These are phyloP conservation scores for Acropternis orthonyx DNA, from an alignment of 2,797 vertebrate genomes.

Conservation along the genomic window DNA sequence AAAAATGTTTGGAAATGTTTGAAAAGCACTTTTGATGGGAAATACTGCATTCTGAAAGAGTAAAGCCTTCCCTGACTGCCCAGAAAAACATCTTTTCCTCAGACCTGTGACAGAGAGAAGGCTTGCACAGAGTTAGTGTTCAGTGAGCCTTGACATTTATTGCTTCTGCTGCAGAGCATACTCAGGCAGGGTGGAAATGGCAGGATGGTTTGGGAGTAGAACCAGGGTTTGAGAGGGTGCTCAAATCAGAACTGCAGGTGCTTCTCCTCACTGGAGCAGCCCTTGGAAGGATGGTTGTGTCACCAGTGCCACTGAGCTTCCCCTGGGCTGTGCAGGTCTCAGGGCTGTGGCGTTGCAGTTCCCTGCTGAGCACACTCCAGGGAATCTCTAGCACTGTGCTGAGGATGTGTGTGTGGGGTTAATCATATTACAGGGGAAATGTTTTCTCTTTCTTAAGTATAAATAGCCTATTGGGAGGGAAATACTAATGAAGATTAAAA, in stretches of 20 bases:
- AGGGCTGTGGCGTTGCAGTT: not conserved
- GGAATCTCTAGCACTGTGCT: not conserved
- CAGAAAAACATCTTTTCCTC: not conserved
- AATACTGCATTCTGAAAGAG: not conserved
- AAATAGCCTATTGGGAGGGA: not conserved
- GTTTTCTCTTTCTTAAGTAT: not conserved
- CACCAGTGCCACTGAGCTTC: not conserved
- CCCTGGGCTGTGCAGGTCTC: not conserved
- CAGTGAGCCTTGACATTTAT: not conserved
- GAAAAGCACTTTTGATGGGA: not conserved
- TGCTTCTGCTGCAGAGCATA: not conserved
- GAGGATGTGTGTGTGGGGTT: not conserved
- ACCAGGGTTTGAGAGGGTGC: not conserved
- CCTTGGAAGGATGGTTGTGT: not conserved
- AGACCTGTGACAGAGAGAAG: not conserved
- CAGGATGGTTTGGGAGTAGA: not conserved
- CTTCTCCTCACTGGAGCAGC: not conserved
- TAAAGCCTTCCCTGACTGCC: not conserved
- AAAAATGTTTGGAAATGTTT: not conserved
- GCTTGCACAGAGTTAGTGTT: not conserved
- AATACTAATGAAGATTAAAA: not conserved
- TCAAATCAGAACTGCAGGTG: not conserved
- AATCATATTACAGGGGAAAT: not conserved
- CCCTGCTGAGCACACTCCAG: not conserved
- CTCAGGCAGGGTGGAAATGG: not conserved